Evolutionary conservation across 1,140 invertebrate genomes (phyloP).

Genomic region (Ceratina japonica): DNA sequence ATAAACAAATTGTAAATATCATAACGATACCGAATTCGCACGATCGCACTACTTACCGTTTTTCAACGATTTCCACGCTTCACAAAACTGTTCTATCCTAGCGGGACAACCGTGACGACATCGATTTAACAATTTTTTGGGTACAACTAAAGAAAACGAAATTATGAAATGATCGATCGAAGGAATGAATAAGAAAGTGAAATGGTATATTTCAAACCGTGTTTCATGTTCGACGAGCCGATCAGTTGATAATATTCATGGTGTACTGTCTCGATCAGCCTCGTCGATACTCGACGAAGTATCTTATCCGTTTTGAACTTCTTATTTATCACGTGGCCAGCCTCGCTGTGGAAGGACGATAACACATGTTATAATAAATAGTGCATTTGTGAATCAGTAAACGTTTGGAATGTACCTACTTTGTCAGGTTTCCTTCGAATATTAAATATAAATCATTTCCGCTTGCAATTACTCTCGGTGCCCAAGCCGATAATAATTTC

Average conservation of each 20-base stretch:
- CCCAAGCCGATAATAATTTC: conserved; percentile 59
- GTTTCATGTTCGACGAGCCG: conserved; percentile 63
- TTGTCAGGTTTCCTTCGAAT: conserved; percentile 69
- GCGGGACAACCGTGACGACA: conserved; percentile 69
- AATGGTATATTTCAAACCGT: conserved; percentile 43
- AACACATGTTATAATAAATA: neutral
- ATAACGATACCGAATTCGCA: neutral
- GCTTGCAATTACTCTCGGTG: conserved; percentile 47
- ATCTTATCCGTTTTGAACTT: conserved; percentile 65
- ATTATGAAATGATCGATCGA: conserved; percentile 25
- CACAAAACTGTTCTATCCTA: conserved; percentile 66
- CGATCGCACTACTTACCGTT: neutral
- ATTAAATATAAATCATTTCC: conserved; percentile 46
- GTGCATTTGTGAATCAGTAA: too few relatives aligned
- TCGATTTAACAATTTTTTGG: conserved; percentile 61
- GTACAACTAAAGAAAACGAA: conserved; percentile 55
- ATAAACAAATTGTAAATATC: neutral
- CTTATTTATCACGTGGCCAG: conserved; percentile 59
- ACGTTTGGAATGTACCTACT: conserved; percentile 46
- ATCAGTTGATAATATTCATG: conserved; percentile 65
- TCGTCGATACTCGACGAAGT: conserved; percentile 54
- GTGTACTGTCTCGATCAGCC: conserved; percentile 62
- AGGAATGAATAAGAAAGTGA: neutral
- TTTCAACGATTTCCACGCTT: conserved; percentile 58
- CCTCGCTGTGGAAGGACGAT: conserved; percentile 60